phyloP scores from a whole-genome alignment of 2,888 invertebrate genomes.

The Micropterix aruncella region DNA sequence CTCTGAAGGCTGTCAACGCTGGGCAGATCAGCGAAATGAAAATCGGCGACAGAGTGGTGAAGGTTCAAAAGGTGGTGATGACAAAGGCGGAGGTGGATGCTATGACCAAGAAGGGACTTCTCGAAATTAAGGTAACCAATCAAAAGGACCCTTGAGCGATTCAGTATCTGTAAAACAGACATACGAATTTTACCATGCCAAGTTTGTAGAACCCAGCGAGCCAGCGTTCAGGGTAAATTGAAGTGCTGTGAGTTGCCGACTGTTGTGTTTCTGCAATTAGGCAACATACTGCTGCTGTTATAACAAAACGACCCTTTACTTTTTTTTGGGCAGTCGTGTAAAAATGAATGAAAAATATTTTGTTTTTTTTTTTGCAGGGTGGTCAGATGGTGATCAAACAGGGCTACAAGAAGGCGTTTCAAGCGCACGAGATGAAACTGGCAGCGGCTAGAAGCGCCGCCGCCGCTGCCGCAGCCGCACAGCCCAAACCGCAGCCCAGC shows the following conservation, averaged over 20 bases:
- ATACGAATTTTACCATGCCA: too few relatives aligned
- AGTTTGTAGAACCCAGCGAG: not conserved
- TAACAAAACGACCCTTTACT: not conserved
- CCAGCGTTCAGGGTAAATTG: not conserved
- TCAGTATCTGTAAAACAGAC: too few relatives aligned
- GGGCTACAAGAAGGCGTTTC: conserved; percentile 30
- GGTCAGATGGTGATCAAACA: conserved; percentile 36
- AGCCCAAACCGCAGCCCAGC: not conserved
- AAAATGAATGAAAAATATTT: not conserved
- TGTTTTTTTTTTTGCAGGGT: conserved; percentile 20
- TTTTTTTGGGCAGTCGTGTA: not conserved
- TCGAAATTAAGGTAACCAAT: conserved; percentile 46
- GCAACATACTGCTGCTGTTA: not conserved
- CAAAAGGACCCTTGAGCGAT: too few relatives aligned
- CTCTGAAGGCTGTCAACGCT: not conserved
- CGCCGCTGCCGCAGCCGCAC: not conserved
- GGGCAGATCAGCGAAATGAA: conserved; percentile 26
- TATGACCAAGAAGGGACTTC: conserved; percentile 51
- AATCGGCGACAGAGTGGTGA: conserved; percentile 45
- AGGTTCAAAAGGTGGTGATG: conserved; percentile 51
- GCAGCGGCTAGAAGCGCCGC: not conserved
- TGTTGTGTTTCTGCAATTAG: not conserved
- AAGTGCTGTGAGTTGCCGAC: too few relatives aligned
- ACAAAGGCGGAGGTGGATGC: conserved; percentile 51
- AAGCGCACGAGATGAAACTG: conserved; percentile 16